Conservation (phyloP, 2,797 vertebrate species). For the Distichodus sexfasciatus region DNA sequence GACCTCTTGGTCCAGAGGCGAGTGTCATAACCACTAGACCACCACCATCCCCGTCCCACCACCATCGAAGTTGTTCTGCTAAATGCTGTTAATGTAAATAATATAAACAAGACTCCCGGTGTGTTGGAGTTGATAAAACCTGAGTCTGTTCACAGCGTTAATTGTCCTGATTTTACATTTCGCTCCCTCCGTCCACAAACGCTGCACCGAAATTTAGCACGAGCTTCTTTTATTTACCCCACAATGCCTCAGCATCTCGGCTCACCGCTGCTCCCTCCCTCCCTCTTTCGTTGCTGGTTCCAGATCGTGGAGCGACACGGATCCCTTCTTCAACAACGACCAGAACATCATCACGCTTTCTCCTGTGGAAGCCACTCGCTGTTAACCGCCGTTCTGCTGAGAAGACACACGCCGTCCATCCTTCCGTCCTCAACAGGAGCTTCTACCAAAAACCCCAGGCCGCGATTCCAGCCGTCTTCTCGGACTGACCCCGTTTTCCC, state of each 20-base stretch:
- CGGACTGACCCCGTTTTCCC: conserved; percentile 12
- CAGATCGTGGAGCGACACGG: conserved; percentile 92
- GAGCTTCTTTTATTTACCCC: neutral
- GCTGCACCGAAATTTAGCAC: no score
- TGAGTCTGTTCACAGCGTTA: no score
- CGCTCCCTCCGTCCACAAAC: no score
- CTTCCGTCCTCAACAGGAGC: conserved; percentile 22
- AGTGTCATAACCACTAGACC: no score
- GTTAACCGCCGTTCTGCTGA: no score
- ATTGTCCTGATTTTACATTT: no score
- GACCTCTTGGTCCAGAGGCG: no score
- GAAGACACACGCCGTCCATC: conserved; percentile 11
- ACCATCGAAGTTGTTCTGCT: no score
- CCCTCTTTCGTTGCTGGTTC: conserved; percentile 84
- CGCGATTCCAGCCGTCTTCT: neutral
- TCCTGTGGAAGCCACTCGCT: conserved; percentile 79
- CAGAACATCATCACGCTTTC: conserved; percentile 95
- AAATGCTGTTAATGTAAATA: no score
- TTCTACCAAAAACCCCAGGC: neutral
- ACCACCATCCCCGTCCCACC: no score
- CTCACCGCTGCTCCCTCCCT: conserved; percentile 56
- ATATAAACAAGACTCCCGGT: no score
- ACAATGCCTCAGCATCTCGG: neutral
- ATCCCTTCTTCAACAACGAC: conserved; percentile 91
- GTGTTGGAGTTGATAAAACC: no score